Conservation (phyloP, 1,140 invertebrate genomes). For the Achroia grisella region DNA sequence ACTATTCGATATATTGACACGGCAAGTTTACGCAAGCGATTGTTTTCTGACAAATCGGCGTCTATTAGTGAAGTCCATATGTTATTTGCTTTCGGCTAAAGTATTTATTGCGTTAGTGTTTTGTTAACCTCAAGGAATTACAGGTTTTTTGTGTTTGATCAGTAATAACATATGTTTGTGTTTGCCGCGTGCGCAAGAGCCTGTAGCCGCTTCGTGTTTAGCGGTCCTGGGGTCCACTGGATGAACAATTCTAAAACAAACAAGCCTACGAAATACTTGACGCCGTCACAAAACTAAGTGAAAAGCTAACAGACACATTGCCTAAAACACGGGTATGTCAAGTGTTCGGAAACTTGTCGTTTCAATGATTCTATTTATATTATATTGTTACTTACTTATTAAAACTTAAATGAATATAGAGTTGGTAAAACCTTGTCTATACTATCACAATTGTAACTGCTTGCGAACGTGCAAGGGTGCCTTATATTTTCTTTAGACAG, state of each 20-base stretch:
- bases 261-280: no score
- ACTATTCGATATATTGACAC: constrained; percentile 40
- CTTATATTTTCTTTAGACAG: background rate
- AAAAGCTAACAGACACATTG: no score
- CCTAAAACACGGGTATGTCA: no score
- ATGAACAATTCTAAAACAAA: no score
- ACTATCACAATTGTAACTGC: no score
- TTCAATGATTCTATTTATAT: background rate
- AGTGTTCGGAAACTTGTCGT: no score
- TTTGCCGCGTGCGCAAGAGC: constrained; percentile 36
- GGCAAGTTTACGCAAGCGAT: constrained; percentile 38
- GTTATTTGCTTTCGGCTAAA: constrained; percentile 45
- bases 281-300: no score
- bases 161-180: constrained; percentile 63
- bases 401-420: no score
- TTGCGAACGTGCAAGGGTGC: no score
- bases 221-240: background rate
- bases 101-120: constrained; percentile 63
- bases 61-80: constrained; percentile 48
- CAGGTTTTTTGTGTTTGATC: constrained; percentile 62
- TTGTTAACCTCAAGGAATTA: constrained; percentile 66
- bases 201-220: background rate
- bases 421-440: no score
- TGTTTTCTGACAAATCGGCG: constrained; percentile 52
- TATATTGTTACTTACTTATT: background rate